These are phyloP conservation scores for Deroptyus accipitrinus DNA, from an alignment of 2,113 vertebrate species.

Conservation along the genomic window DNA sequence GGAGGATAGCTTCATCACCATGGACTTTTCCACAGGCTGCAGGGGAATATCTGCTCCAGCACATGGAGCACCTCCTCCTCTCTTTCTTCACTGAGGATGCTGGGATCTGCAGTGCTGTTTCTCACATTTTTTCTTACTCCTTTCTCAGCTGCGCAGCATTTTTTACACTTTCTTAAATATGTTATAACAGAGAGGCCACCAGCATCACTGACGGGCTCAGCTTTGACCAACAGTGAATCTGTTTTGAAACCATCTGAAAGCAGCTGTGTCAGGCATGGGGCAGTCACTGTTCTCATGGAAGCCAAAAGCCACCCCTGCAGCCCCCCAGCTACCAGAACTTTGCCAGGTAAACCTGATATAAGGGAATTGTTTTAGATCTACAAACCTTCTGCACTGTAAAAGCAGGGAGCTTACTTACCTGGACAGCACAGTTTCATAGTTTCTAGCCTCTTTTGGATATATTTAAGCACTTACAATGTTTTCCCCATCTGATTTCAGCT, in stretches of 20 bases:
- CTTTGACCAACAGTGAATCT: neutral
- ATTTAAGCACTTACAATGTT: neutral
- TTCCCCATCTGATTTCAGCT: neutral
- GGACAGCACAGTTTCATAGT: neutral
- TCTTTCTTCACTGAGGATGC: neutral
- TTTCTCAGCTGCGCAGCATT: neutral
- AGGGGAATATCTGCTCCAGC: neutral
- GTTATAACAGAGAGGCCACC: neutral
- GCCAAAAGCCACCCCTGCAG: neutral
- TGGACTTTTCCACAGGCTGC: neutral
- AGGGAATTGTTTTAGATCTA: neutral
- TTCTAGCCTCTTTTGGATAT: neutral
- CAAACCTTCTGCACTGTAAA: neutral
- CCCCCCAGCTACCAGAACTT: neutral
- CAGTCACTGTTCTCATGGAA: neutral
- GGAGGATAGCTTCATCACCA: neutral
- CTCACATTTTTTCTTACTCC: neutral
- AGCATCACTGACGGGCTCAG: no score
- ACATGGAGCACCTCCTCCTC: neutral
- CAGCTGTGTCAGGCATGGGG: rapidly evolving
- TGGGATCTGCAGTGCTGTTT: neutral
- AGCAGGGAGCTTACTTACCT: neutral
- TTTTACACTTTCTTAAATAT: neutral
- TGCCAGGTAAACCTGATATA: neutral
- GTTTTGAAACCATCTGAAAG: neutral